Conservation (phyloP, 2,797 vertebrate species). For the Darevskia nairensis region DNA sequence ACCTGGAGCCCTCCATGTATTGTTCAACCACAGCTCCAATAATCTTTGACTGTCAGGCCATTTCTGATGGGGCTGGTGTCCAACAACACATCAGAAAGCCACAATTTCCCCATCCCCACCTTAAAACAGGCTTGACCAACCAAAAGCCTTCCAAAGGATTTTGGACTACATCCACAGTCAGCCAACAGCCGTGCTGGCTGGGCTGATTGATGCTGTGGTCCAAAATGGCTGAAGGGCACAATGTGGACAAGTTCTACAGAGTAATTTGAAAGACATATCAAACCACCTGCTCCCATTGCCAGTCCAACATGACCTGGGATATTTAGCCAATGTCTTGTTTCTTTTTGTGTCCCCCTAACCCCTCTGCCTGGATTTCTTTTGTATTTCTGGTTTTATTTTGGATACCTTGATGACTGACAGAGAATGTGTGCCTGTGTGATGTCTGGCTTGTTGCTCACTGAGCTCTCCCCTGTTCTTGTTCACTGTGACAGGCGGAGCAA, state of each 20-base stretch:
- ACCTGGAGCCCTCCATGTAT: background rate
- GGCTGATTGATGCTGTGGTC: background rate
- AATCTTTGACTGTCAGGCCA: background rate
- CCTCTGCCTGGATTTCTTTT: conserved; percentile 44
- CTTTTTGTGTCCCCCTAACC: conserved; percentile 21
- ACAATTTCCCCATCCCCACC: no score
- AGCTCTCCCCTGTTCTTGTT: conserved; percentile 31
- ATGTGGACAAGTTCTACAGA: background rate
- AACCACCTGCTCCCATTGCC: conserved; percentile 36
- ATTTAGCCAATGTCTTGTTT: conserved; percentile 47
- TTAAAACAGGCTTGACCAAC: no score
- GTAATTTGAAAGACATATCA: conserved; percentile 38
- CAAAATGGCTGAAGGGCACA: background rate
- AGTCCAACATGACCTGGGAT: conserved; percentile 39
- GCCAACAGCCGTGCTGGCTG: background rate
- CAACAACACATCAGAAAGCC: no score
- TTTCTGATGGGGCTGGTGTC: background rate
- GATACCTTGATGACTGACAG: conserved; percentile 64
- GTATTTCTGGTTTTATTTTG: conserved; percentile 68
- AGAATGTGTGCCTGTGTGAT: conserved; percentile 54
- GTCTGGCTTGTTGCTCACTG: conserved; percentile 64
- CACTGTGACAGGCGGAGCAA: conserved; percentile 33
- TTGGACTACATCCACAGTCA: no score
- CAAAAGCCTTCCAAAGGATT: no score
- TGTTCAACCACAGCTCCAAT: background rate